Evolutionary conservation across 2,888 invertebrate genomes (phyloP).

Genomic region (Andrena praecox): DNA sequence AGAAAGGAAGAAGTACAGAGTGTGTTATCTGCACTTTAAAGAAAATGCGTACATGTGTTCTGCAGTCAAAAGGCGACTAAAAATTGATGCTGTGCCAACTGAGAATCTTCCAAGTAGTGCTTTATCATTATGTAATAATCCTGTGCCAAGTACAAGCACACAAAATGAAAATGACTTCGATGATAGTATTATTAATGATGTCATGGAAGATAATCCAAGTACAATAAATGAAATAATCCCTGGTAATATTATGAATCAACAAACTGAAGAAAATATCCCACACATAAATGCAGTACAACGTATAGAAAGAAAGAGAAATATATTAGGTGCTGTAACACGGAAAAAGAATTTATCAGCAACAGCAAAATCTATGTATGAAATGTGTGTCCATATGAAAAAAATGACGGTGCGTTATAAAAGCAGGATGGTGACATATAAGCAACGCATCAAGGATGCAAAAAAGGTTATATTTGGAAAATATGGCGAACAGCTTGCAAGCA

Average conservation of each 20-base stretch:
- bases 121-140: neutral
- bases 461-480: neutral
- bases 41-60: neutral
- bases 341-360: neutral
- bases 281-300: neutral
- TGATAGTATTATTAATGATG: neutral
- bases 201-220: neutral
- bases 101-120: neutral
- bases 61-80: neutral
- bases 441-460: neutral
- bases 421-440: neutral
- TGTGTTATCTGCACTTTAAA: neutral
- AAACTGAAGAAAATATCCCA: neutral
- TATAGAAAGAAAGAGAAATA: neutral
- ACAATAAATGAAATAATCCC: too few relatives aligned
- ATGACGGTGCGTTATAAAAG: neutral
- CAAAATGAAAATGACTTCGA: neutral
- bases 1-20: neutral
- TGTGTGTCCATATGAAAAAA: neutral
- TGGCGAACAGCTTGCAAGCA: neutral
- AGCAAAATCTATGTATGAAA: neutral
- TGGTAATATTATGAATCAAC: neutral
- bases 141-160: neutral
- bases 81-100: neutral
- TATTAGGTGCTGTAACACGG: constrained; percentile 1